Evolutionary conservation across 2,888 invertebrate species (phyloP).

Genomic region (Lingula anatina): DNA sequence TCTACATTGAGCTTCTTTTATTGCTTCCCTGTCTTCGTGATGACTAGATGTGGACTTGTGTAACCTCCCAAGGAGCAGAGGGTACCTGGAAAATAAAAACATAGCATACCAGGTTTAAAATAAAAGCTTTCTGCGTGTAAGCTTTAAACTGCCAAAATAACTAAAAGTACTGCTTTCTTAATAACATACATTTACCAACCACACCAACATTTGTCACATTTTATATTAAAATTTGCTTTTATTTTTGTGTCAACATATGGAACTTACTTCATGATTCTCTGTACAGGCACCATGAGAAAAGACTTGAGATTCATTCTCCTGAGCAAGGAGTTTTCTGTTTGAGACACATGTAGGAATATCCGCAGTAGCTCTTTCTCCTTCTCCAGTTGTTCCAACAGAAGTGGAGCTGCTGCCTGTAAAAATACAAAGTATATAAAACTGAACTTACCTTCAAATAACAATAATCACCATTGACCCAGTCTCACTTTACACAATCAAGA

Average conservation of each 20-base stretch:
- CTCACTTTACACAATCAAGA: no score
- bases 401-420: slow-evolving; percentile 74
- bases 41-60: slow-evolving; percentile 84
- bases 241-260: no score
- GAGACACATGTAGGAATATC: slow-evolving; percentile 91
- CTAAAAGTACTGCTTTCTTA: no score
- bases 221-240: no score
- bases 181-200: no score
- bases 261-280: slow-evolving; percentile 79
- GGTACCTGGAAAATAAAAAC: slow-evolving; percentile 62
- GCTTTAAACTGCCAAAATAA: no score
- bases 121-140: no score
- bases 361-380: slow-evolving; percentile 90
- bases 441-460: no score
- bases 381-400: slow-evolving; percentile 82
- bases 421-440: no score
- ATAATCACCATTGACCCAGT: no score
- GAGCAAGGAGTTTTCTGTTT: slow-evolving; percentile 90
- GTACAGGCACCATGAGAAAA: slow-evolving; percentile 97
- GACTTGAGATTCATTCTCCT: slow-evolving; percentile 94
- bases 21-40: slow-evolving; percentile 70
- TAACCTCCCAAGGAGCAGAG: slow-evolving; percentile 80
- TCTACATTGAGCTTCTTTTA: slow-evolving; percentile 83
- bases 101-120: no score
- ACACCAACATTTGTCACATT: no score